phyloP scores from a whole-genome alignment of 2,113 vertebrate species.

The Archocentrus centrarchus region DNA sequence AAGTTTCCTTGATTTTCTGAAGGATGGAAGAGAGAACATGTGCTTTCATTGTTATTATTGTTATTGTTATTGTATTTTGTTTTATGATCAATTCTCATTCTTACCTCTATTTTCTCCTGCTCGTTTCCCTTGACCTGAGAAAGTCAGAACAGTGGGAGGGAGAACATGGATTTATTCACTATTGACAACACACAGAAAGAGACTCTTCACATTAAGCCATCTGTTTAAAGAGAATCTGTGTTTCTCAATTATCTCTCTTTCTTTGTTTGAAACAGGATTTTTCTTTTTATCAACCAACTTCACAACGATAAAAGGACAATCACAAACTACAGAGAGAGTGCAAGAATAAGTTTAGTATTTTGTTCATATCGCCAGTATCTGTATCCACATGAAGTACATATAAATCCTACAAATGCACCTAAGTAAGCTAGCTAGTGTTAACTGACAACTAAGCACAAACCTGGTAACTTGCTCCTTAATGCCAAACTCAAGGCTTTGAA shows the following conservation, averaged over 20 bases:
- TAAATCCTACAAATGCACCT: too few relatives aligned
- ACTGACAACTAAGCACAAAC: too few relatives aligned
- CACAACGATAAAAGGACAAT: too few relatives aligned
- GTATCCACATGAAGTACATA: too few relatives aligned
- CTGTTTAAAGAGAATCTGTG: too few relatives aligned
- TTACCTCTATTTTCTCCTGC: not conserved
- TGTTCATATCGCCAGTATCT: too few relatives aligned
- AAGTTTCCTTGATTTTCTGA: not conserved
- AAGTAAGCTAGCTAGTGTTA: too few relatives aligned
- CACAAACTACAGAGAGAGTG: too few relatives aligned
- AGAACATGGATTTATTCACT: not conserved
- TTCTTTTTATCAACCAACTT: not conserved
- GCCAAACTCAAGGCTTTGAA: too few relatives aligned
- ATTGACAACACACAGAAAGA: not conserved
- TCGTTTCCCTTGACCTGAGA: not conserved
- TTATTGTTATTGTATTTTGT: not conserved
- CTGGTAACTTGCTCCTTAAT: too few relatives aligned
- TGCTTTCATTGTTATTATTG: not conserved
- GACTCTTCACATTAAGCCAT: too few relatives aligned
- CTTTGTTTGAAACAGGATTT: rapidly evolving
- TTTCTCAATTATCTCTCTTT: not conserved
- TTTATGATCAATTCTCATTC: not conserved
- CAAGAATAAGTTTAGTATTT: too few relatives aligned
- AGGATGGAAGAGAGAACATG: not conserved
- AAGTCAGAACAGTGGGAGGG: not conserved